These are phyloP conservation scores for Aelia acuminata DNA, from an alignment of 2,888 invertebrate species.

Conservation along the genomic window DNA sequence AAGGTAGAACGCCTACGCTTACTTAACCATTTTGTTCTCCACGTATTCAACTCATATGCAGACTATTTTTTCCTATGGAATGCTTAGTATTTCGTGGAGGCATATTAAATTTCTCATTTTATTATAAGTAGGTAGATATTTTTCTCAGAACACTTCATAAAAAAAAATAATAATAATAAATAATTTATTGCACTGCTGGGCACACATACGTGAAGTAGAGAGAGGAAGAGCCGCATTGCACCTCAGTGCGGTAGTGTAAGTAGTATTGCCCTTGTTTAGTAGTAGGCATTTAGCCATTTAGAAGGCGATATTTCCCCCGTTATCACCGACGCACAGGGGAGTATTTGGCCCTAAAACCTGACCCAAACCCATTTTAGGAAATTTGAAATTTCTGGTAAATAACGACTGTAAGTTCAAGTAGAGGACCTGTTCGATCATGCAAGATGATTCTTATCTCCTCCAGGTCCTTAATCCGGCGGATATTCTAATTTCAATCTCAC, in stretches of 20 bases:
- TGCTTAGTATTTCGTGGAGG: neutral
- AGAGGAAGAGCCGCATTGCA: neutral
- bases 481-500: no score
- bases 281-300: neutral
- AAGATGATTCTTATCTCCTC: no score
- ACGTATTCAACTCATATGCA: neutral
- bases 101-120: no score
- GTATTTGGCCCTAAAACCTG: no score
- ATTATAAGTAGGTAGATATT: no score
- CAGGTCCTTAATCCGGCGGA: no score
- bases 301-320: neutral
- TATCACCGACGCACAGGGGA: no score
- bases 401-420: no score
- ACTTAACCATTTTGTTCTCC: neutral
- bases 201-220: neutral
- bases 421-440: no score
- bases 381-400: no score
- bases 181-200: neutral
- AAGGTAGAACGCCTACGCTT: neutral
- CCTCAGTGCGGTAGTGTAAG: conserved; percentile 8
- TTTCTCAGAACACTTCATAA: no score
- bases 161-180: neutral
- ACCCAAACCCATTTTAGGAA: no score
- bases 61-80: neutral
- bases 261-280: conserved; percentile 26